These are phyloP conservation scores for Microchrysa polita DNA, from an alignment of 2,888 invertebrate species.

Conservation along the genomic window DNA sequence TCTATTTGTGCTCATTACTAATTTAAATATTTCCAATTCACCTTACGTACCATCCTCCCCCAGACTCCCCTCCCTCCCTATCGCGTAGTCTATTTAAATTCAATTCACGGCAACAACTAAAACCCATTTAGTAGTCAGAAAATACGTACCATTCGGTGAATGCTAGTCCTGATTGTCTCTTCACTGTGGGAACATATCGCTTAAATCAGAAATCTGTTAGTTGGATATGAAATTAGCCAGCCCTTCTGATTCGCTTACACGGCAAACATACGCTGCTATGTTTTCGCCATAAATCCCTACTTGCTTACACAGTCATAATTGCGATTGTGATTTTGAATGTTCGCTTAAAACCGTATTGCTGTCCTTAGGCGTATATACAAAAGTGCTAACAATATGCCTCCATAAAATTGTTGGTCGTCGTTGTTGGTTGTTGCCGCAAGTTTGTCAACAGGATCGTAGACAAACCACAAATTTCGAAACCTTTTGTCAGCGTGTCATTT, in stretches of 20 bases:
- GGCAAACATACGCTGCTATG: slow-evolving; percentile 20
- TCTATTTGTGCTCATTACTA: slow-evolving; percentile 27
- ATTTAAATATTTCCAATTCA: too few relatives aligned
- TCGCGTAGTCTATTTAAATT: too few relatives aligned
- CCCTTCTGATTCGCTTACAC: neutral
- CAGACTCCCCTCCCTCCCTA: too few relatives aligned
- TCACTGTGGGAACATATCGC: too few relatives aligned
- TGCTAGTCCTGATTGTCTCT: too few relatives aligned
- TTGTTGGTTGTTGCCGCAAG: slow-evolving; percentile 28
- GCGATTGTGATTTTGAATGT: slow-evolving; percentile 22
- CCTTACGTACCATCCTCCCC: too few relatives aligned
- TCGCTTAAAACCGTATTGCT: slow-evolving; percentile 28
- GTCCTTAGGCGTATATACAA: slow-evolving; percentile 34
- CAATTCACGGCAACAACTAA: too few relatives aligned
- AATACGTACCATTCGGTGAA: too few relatives aligned
- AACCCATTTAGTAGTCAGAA: neutral
- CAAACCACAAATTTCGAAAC: slow-evolving; percentile 34
- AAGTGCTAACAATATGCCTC: slow-evolving; percentile 12
- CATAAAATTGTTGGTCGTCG: slow-evolving; percentile 22
- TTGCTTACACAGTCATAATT: slow-evolving; percentile 34
- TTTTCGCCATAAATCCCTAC: slow-evolving; percentile 26
- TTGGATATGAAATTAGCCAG: too few relatives aligned
- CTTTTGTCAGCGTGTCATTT: neutral
- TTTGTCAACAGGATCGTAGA: slow-evolving; percentile 36
- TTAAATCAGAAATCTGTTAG: too few relatives aligned